These are phyloP conservation scores for Cephus cinctus DNA, from an alignment of 1,140 invertebrate species.

Conservation along the genomic window DNA sequence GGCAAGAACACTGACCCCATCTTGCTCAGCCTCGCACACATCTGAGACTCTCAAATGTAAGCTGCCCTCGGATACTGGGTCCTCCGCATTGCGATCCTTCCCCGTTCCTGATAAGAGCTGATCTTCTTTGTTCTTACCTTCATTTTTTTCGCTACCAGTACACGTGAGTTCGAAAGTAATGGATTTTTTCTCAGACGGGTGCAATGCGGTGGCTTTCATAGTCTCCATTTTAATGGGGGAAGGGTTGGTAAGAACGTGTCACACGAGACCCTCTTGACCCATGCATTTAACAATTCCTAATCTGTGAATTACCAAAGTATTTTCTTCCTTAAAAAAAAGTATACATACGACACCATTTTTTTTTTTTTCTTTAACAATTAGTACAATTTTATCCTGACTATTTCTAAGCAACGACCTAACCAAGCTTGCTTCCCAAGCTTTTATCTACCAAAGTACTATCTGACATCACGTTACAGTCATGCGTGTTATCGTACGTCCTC, in stretches of 20 bases:
- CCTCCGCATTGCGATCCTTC: slow-evolving; percentile 44
- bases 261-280: slow-evolving; percentile 23
- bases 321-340: slow-evolving; percentile 9
- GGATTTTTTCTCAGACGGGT: slow-evolving; percentile 31
- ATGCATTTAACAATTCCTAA: slow-evolving; percentile 21
- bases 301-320: slow-evolving; percentile 29
- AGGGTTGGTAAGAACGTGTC: slow-evolving; percentile 16
- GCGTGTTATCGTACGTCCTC: too few relatives aligned
- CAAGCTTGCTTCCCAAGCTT: too few relatives aligned
- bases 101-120: slow-evolving; percentile 34
- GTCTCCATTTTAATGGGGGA: slow-evolving; percentile 39
- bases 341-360: too few relatives aligned
- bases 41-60: slow-evolving; percentile 47
- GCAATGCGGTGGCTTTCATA: slow-evolving; percentile 32
- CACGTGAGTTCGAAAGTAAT: slow-evolving; percentile 21
- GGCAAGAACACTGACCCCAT: slow-evolving; percentile 13
- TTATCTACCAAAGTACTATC: too few relatives aligned
- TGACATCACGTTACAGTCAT: too few relatives aligned
- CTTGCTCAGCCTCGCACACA: slow-evolving; percentile 40
- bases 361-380: too few relatives aligned
- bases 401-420: too few relatives aligned
- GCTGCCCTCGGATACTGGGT: slow-evolving; percentile 44
- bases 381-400: too few relatives aligned
- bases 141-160: slow-evolving; percentile 19
- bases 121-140: slow-evolving; percentile 39